phyloP scores from a whole-genome alignment of 2,888 invertebrate genomes.

The Entomobrya proxima region DNA sequence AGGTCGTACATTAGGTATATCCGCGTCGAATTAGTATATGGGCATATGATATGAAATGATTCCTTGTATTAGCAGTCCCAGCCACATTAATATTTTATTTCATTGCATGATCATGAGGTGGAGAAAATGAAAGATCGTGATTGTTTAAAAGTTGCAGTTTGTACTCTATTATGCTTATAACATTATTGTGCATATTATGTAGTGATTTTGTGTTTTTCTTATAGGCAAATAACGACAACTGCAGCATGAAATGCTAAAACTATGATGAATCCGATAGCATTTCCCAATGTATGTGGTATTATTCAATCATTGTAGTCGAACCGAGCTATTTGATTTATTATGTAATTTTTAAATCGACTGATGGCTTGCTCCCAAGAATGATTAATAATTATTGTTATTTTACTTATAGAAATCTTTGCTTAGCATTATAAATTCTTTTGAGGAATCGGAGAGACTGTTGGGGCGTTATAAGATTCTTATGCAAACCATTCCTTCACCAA shows the following conservation, averaged over 20 bases:
- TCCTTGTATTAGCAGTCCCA: too few species aligned
- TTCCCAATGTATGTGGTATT: conserved; percentile 1
- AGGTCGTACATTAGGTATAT: neutral
- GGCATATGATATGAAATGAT: too few species aligned
- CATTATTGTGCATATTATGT: neutral
- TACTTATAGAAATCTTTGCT: neutral
- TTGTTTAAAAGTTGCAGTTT: conserved; percentile 20
- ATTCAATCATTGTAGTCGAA: neutral
- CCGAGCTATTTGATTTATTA: conserved; percentile 43
- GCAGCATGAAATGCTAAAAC: neutral
- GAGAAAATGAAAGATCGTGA: neutral
- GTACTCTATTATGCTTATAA: neutral
- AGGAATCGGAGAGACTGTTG: too few species aligned
- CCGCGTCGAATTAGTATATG: neutral
- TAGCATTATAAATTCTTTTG: too few species aligned
- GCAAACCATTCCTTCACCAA: neutral
- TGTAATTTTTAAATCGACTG: conserved; percentile 38
- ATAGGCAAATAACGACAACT: too few species aligned
- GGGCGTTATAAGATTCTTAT: neutral
- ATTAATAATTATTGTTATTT: conserved; percentile 36
- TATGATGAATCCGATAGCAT: conserved; percentile 7
- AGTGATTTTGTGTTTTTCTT: neutral
- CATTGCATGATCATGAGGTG: neutral
- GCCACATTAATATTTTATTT: neutral
- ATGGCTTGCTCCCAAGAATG: conserved; percentile 61